A percentile compares a stretch with the other conserved stretches of the same genome.
Evolutionary conservation across 2,888 invertebrate species (phyloP).

Genomic region (Agriopis aurantiaria): DNA sequence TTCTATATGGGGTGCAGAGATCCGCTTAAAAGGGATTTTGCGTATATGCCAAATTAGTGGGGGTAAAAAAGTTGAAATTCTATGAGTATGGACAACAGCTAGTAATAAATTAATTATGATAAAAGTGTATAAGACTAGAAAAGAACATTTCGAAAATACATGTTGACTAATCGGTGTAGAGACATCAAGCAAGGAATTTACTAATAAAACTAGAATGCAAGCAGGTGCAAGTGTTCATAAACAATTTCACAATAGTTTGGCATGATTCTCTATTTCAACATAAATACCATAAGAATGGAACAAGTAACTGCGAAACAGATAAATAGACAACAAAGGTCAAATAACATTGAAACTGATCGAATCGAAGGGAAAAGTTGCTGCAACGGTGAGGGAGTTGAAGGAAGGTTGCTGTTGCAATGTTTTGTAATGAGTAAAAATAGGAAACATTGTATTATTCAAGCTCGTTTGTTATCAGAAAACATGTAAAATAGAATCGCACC

Average conservation of each 20-base stretch:
- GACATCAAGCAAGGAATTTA: background rate
- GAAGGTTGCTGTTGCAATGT: constrained; percentile 30
- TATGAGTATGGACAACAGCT: no score
- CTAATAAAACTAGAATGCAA: constrained; percentile 4
- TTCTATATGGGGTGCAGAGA: no score
- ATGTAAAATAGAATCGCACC: background rate
- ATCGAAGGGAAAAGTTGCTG: constrained; percentile 48
- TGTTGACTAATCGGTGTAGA: no score
- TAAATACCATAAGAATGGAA: constrained; percentile 60
- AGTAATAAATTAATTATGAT: no score
- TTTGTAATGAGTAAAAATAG: constrained; percentile 27
- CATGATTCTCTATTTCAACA: constrained; percentile 50
- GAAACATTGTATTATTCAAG: constrained; percentile 4
- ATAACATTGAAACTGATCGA: constrained; percentile 59
- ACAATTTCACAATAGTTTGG: constrained; percentile 46
- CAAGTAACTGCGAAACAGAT: constrained; percentile 68
- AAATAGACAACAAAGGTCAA: constrained; percentile 68
- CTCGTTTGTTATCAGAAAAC: background rate
- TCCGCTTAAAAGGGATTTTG: no score
- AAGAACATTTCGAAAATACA: no score
- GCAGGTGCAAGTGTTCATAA: constrained; percentile 15
- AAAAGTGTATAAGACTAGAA: no score
- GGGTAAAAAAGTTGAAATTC: no score
- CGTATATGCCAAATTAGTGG: no score
- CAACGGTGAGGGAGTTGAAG: constrained; percentile 31